These are phyloP conservation scores for Andricus grossulariae DNA, from an alignment of 1,140 invertebrate genomes.

Conservation along the genomic window DNA sequence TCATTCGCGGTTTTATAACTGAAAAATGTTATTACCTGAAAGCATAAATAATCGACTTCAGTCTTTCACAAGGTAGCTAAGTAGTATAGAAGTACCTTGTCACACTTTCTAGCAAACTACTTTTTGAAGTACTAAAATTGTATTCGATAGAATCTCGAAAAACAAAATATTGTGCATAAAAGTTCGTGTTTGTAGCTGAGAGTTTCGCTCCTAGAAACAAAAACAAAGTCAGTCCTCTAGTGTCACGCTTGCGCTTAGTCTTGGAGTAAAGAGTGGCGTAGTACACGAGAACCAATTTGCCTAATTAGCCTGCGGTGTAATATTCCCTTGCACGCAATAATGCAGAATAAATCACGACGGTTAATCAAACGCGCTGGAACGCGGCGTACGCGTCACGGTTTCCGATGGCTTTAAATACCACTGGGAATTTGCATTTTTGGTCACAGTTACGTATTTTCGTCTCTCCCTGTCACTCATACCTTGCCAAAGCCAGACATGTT, in stretches of 20 bases:
- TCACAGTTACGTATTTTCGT: not conserved
- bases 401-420: constrained; percentile 25
- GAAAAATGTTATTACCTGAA: constrained; percentile 6
- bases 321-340: constrained; percentile 30
- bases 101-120: too few species aligned
- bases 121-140: too few species aligned
- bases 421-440: constrained; percentile 6
- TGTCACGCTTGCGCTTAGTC: constrained; percentile 17
- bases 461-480: not conserved
- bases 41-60: constrained; percentile 26
- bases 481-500: too few species aligned
- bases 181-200: constrained; percentile 11
- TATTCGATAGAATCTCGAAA: not conserved
- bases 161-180: not conserved
- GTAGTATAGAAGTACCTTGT: constrained; percentile 1
- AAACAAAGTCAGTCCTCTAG: constrained; percentile 20
- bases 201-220: not conserved
- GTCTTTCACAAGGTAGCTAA: constrained; percentile 1
- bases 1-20: constrained; percentile 24
- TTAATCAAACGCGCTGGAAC: constrained; percentile 29
- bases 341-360: constrained; percentile 27
- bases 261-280: constrained; percentile 25
- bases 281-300: constrained; percentile 30
- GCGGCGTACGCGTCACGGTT: constrained; percentile 21
- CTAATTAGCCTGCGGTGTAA: constrained; percentile 29